Percentiles rank a stretch among this genome's conserved stretches.
phyloP scores from a whole-genome alignment of 2,797 vertebrate genomes.

The Synanceia verrucosa region DNA sequence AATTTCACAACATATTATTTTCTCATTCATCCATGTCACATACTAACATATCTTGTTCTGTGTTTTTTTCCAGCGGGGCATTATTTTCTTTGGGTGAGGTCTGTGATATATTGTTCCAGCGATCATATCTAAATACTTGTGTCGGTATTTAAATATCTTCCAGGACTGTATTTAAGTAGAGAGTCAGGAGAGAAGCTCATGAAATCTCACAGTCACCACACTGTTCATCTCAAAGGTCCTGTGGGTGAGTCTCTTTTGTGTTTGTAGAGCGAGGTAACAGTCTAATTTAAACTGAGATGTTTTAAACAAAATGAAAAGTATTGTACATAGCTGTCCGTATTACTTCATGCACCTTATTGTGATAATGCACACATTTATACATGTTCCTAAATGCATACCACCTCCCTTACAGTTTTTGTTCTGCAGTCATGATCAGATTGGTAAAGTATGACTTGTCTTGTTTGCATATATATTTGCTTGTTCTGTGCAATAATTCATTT shows the following conservation, averaged over 20 bases:
- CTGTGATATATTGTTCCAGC: background rate
- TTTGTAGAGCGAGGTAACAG: background rate
- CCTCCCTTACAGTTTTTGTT: background rate
- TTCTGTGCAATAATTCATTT: background rate
- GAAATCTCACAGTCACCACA: background rate
- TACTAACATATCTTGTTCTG: background rate
- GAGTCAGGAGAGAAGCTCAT: background rate
- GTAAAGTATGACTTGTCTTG: constrained; percentile 19
- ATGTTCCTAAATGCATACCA: background rate
- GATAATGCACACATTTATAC: background rate
- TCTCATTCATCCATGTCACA: too few relatives aligned
- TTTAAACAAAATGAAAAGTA: too few relatives aligned
- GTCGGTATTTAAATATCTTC: background rate
- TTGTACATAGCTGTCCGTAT: too few relatives aligned
- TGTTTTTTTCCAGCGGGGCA: background rate
- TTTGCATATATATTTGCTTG: background rate
- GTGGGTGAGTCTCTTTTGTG: background rate
- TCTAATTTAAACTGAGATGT: too few relatives aligned
- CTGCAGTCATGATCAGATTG: constrained; percentile 46
- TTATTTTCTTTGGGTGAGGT: background rate
- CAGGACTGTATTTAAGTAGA: background rate
- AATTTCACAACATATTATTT: background rate
- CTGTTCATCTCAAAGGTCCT: background rate
- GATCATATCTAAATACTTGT: background rate
- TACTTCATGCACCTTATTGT: background rate